Evolutionary conservation across 2,888 invertebrate genomes (phyloP).

Genomic region (Cephus pulcher): DNA sequence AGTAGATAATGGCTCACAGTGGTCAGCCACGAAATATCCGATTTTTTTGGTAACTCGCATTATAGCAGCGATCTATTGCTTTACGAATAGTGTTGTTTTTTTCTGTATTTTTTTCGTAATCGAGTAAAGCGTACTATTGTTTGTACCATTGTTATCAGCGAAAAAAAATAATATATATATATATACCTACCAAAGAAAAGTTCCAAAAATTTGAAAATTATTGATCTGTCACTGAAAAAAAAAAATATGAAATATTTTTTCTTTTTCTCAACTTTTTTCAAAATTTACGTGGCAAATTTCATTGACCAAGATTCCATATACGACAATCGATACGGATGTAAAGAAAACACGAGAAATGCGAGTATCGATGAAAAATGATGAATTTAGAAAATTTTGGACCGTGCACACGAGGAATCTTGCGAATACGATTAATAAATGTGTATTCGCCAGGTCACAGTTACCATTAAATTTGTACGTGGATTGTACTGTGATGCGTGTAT

Average conservation of each 20-base stretch:
- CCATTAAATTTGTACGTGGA: constrained; percentile 10
- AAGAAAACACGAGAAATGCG: too few species aligned
- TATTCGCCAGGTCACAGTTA: not conserved
- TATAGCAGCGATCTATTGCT: not conserved
- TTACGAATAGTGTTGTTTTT: not conserved
- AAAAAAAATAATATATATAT: not conserved
- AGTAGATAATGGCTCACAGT: not conserved
- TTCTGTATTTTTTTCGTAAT: not conserved
- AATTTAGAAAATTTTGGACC: not conserved
- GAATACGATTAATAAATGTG: not conserved
- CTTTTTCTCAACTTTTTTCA: too few species aligned
- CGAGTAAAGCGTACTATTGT: not conserved
- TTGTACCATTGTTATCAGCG: not conserved
- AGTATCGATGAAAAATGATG: not conserved
- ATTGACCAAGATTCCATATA: too few species aligned
- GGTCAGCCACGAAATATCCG: not conserved
- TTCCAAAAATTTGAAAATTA: not conserved
- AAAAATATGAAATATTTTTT: not conserved
- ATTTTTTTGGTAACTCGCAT: not conserved
- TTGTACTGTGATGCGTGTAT: not conserved
- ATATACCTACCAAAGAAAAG: not conserved
- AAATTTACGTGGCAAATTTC: not conserved
- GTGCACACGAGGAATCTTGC: not conserved
- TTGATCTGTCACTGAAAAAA: not conserved
- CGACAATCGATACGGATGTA: too few species aligned